Evolutionary conservation across 1,140 invertebrate genomes (phyloP).

Genomic region (Bicyclus anynana): DNA sequence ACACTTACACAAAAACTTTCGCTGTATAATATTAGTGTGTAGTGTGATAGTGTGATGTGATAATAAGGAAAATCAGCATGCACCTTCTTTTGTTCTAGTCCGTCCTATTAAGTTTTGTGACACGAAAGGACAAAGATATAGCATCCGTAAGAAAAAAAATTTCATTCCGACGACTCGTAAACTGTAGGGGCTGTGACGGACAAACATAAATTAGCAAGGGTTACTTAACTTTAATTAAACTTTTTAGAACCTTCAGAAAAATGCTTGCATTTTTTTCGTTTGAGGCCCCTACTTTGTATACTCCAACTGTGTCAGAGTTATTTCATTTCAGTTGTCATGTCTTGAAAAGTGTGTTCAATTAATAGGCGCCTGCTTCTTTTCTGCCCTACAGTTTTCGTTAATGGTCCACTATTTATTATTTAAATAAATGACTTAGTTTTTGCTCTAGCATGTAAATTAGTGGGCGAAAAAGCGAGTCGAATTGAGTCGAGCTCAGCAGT

Average conservation of each 20-base stretch:
- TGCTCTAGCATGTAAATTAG: no score
- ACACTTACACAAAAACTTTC: no score
- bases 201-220: slow-evolving; percentile 16
- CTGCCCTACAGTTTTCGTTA: no score
- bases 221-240: slow-evolving; percentile 23
- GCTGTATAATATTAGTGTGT: no score
- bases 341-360: background rate
- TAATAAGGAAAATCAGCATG: background rate
- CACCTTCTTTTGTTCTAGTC: background rate
- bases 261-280: slow-evolving; percentile 4
- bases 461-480: no score
- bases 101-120: slow-evolving; percentile 16
- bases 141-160: slow-evolving; percentile 18
- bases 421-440: no score
- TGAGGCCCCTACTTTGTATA: background rate
- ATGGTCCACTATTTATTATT: no score
- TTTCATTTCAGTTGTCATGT: background rate
- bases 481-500: no score
- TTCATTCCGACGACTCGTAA: slow-evolving; percentile 8
- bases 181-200: slow-evolving; percentile 15
- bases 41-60: background rate
- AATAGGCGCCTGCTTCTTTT: no score
- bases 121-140: slow-evolving; percentile 13
- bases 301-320: background rate
- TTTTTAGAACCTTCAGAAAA: slow-evolving; percentile 11